Evolutionary conservation across 2,113 vertebrate genomes (phyloP), one percentile per base, ranked within the genome.

Genomic region (Fulmarus glacialis): DNA sequence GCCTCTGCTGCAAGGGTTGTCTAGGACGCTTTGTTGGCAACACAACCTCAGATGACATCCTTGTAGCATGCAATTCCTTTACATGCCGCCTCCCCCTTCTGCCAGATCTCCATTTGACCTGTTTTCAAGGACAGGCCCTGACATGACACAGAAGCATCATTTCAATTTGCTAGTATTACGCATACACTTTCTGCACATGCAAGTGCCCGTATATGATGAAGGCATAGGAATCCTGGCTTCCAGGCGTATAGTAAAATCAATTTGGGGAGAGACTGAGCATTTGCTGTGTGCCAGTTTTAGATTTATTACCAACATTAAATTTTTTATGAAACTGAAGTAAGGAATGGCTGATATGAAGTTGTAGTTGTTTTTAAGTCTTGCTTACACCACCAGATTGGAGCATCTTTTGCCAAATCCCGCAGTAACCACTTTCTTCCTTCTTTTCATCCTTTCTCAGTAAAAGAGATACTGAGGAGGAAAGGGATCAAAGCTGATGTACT

Each of bases 201-300:
- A 52, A 34, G n/a, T 45, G 23, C 21, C 43, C 3, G 0, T 18
- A 21, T 45, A 38, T 15, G 58, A 60, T 45, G 53, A 64, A 53
- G 40, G 24, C 43, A 13, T 7, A 42, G 55, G 59, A 50, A 77
- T 74, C 29, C 32, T 62, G 71, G 11, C 15, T 80, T 88, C 24
- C 5, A 23, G 27, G 6, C 3, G 2, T 22, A 1, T 12, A 23
- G 9, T 47, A 45, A 77, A 68, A 43, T 18, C 40, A 40, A 0
- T 66, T 0, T 52, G 27, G 24, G 23, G 14, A 68, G 22, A 70
- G 18, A 56, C 26, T 30, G 58, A 64, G 21, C 0, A 0, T 89
- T 59, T 45, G 7, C 60, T 58, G 11, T 48, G 34, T 66, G 67
- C n/a, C 60, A 20, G 4, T 36, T 92, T 89, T 68, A 67, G 12